Conservation (phyloP, 2,888 invertebrate genomes). For the Agrotis puta region DNA sequence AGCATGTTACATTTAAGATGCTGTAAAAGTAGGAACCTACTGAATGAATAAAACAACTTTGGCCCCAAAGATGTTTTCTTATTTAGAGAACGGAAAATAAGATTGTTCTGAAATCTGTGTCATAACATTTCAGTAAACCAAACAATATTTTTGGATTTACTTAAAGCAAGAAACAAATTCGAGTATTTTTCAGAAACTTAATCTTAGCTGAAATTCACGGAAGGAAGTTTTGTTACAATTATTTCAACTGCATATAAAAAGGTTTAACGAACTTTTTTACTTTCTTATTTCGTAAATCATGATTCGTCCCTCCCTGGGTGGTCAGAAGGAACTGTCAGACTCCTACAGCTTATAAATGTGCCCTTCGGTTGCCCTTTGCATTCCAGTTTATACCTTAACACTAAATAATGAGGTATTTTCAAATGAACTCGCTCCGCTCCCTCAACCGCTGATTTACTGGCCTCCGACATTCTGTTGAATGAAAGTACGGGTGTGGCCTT, state of each 20-base stretch:
- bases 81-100: neutral
- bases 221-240: too few species aligned
- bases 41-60: constrained; percentile 6
- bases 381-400: too few species aligned
- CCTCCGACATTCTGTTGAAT: constrained; percentile 51
- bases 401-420: too few species aligned
- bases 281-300: too few species aligned
- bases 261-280: too few species aligned
- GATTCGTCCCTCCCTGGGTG: too few species aligned
- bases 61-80: neutral
- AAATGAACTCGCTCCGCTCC: neutral
- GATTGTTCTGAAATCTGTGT: neutral
- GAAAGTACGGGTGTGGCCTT: constrained; percentile 62
- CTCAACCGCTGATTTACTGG: constrained; percentile 27
- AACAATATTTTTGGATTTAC: neutral
- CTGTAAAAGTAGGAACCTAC: neutral
- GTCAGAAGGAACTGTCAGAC: too few species aligned
- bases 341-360: too few species aligned
- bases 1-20: neutral
- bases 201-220: neutral
- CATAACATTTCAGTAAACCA: neutral
- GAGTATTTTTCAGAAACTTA: neutral
- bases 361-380: too few species aligned
- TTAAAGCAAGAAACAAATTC: neutral
- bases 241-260: too few species aligned